Percentiles rank a stretch among this genome's conserved stretches.
Conservation (phyloP, 2,797 vertebrate species). For the Manis pentadactyla region DNA sequence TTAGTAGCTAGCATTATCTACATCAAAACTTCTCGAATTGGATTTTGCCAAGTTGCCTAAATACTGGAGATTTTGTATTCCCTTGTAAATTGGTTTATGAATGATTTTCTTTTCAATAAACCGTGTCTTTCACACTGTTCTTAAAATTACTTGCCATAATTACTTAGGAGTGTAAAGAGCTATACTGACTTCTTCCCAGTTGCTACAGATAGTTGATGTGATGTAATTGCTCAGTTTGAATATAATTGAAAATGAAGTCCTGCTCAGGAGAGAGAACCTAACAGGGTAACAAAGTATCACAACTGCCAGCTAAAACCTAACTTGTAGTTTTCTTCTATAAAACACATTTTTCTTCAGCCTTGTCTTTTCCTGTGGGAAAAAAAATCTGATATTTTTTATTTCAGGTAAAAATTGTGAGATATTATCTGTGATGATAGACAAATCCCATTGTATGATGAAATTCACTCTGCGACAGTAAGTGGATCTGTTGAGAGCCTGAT, state of each 20-base stretch:
- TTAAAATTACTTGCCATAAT: constrained; percentile 25
- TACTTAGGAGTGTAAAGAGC: constrained; percentile 6
- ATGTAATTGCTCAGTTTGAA: constrained; percentile 2
- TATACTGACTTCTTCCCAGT: not conserved
- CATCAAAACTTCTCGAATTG: not conserved
- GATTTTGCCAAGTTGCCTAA: constrained; percentile 4
- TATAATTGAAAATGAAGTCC: constrained; percentile 24
- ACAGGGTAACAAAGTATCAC: constrained; percentile 12
- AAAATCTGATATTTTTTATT: constrained; percentile 2
- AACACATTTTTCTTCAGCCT: not conserved
- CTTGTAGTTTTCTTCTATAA: constrained; percentile 8
- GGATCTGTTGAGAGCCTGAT: not conserved
- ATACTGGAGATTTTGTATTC: not conserved
- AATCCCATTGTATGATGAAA: not conserved
- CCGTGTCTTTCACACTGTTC: not conserved
- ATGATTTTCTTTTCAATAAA: constrained; percentile 18
- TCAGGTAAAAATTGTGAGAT: not conserved
- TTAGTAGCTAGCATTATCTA: not conserved
- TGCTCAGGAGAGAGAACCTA: constrained; percentile 24
- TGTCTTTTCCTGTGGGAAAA: not conserved
- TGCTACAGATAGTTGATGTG: not conserved
- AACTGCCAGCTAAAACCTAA: constrained; percentile 12
- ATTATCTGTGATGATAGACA: not conserved
- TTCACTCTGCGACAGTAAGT: not conserved
- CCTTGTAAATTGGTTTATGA: not conserved